Base-by-base conservation (phyloP, 2,888 invertebrate genomes). In the Campoplex nolae region DNA sequence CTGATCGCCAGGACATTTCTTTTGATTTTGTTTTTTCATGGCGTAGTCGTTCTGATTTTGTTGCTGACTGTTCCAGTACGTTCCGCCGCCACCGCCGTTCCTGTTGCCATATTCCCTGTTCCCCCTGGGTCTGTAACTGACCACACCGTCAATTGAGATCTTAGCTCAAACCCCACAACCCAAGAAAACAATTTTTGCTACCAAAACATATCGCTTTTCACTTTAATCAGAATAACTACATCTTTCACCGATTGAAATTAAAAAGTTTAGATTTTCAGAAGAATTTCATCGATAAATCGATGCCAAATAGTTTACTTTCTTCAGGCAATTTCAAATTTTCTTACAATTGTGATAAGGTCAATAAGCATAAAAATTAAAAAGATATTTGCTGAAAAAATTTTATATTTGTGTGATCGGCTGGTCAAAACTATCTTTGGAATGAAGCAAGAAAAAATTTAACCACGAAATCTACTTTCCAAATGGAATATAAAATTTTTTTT, bases 1-100 rank as follows among this genome's bases (percentile, higher is more conserved):
- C 89, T 96, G 96, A 89, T 97, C 96, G 77, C 97, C 97, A 16
- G 97, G 97, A 93, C 96, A 96, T 92, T 97, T 97, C 82, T 94
- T 94, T 75, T 93, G 93, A 86, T 92, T 92, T 35, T 92, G 91
- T 75, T 93, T 93, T 38, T 94, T 93, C 42, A 87, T 86, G 0
- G 83, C 83, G 32, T 90, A 90, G 4, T 92, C 90, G 62, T 91
- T 91, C 79, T 87, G 84, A 84, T 87, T 88, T 35, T 90, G 89
- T 71, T 89, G 90, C 38, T 90, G 89, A 82, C 92, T 94, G 83
- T 94, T 94, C 93, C 94, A 94, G 84, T 92, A 94, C 42, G 93
- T 93, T 56, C 93, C 94, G 28, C 80, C 80, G 13, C 79, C 83
- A 84, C 90, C 90, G 71, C 92, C 92, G 89, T 92, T 94, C 83